Evolutionary conservation across 2,113 vertebrate genomes (phyloP), one percentile per base, ranked within the genome.

Genomic region (Neolamprologus variostigma): DNA sequence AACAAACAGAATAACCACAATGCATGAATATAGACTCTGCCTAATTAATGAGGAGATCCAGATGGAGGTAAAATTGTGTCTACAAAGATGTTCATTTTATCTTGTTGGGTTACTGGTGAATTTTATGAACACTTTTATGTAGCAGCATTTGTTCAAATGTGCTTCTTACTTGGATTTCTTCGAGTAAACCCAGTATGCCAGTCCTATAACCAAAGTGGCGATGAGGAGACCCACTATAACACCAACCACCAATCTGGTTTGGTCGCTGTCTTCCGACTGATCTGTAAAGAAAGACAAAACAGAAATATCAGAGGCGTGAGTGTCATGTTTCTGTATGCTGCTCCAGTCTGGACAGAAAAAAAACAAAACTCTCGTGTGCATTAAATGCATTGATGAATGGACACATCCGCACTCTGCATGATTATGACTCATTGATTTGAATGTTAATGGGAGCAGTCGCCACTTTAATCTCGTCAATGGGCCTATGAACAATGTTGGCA

Each of bases 81-180:
- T 47, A 61, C 57, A 81, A 61, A 79, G 33, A 50, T n/a, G 31
- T 14, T 16, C 14, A 17, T 10, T 35, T 28, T 28, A 53, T 6
- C 45, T 63, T 35, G 19, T 8, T 40, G 55, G 54, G 42, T 54
- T 13, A 42, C 31, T 55, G 80, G 8, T 19, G 51, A 14, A 78
- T 31, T 81, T 57, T 59, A n/a, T 59, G 14, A 26, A 50, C 31
- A 82, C 14, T 61, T 45, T n/a, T 10, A 28, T 28, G 26, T 2
- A 63, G 59, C 59, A 61, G 59, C 9, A 31, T 45, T 33, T 33
- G 37, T 14, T 35, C 9, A 85, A 37, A 33, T 9, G 17, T 7
- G 53, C 4, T 13, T 31, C 97, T 97, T 97, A 99, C 98, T 98
- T 99, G 91, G 97, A 98, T 95, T 98, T 99, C 95, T 98, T 99